These are phyloP conservation scores for Nomada goodeniana DNA, from an alignment of 2,888 invertebrate genomes.

Conservation along the genomic window DNA sequence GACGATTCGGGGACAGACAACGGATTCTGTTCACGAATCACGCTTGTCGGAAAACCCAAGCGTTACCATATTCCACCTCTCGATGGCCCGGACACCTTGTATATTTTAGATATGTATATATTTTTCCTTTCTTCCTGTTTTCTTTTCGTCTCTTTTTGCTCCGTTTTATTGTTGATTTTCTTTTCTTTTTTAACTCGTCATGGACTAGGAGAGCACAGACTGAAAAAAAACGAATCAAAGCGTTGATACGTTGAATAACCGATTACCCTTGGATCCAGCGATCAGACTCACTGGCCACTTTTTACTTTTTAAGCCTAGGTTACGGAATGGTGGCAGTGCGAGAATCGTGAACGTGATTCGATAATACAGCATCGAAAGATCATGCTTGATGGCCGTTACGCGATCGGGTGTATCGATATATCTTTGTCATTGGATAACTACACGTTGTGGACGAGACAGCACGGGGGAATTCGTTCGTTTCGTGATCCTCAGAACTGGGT, in stretches of 20 bases:
- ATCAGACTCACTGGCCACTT: constrained; percentile 56
- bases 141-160: constrained; percentile 18
- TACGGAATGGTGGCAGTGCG: constrained; percentile 62
- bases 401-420: constrained; percentile 5
- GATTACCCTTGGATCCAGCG: constrained; percentile 71
- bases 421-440: constrained; percentile 11
- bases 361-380: constrained; percentile 9
- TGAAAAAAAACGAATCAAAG: constrained; percentile 81
- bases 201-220: constrained; percentile 83
- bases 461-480: constrained; percentile 42
- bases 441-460: constrained; percentile 14
- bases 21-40: constrained; percentile 44
- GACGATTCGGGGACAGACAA: constrained; percentile 51
- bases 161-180: neutral
- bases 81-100: constrained; percentile 55
- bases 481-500: constrained; percentile 7
- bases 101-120: constrained; percentile 29
- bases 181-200: constrained; percentile 66
- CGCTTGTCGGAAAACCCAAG: constrained; percentile 52
- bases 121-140: constrained; percentile 3
- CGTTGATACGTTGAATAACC: constrained; percentile 74
- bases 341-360: constrained; percentile 35
- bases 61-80: constrained; percentile 60
- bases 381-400: constrained; percentile 1
- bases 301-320: constrained; percentile 74